Conservation (phyloP, 2,888 invertebrate species). For the Stomorhina lunata region DNA sequence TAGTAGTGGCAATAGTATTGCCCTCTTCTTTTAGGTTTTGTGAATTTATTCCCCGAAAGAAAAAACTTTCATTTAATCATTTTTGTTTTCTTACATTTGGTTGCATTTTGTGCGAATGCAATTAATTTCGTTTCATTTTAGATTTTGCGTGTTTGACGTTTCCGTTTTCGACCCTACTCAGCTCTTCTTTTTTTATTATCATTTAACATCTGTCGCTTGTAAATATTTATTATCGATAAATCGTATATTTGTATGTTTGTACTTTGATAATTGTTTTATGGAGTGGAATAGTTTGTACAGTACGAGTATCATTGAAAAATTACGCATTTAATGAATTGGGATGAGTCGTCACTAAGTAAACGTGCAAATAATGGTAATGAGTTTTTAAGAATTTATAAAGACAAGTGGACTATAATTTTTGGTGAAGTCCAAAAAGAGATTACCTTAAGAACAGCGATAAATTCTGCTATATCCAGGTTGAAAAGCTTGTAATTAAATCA, state of each 20-base stretch:
- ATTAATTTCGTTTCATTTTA: not conserved
- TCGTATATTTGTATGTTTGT: constrained; percentile 46
- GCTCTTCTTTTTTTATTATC: constrained; percentile 29
- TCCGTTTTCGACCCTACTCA: too few species aligned
- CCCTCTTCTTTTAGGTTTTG: constrained; percentile 18
- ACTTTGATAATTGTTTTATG: constrained; percentile 48
- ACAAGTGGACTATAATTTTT: too few species aligned
- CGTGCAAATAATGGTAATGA: too few species aligned
- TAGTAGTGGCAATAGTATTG: too few species aligned
- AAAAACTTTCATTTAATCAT: constrained; percentile 27
- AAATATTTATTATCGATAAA: constrained; percentile 60
- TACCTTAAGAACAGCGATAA: too few species aligned
- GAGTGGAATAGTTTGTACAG: constrained; percentile 28
- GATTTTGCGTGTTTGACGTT: not conserved
- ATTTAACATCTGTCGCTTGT: constrained; percentile 48
- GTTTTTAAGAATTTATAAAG: too few species aligned
- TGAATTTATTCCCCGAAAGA: constrained; percentile 36
- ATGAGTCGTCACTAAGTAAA: too few species aligned
- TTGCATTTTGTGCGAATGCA: constrained; percentile 9
- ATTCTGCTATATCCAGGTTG: too few species aligned
- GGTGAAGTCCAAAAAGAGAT: too few species aligned
- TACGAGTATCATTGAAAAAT: too few species aligned
- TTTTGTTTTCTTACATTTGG: constrained; percentile 45
- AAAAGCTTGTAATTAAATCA: too few species aligned
- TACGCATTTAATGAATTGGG: too few species aligned